These are phyloP conservation scores for Vimba vimba DNA, from an alignment of 2,113 vertebrate species.

Conservation along the genomic window DNA sequence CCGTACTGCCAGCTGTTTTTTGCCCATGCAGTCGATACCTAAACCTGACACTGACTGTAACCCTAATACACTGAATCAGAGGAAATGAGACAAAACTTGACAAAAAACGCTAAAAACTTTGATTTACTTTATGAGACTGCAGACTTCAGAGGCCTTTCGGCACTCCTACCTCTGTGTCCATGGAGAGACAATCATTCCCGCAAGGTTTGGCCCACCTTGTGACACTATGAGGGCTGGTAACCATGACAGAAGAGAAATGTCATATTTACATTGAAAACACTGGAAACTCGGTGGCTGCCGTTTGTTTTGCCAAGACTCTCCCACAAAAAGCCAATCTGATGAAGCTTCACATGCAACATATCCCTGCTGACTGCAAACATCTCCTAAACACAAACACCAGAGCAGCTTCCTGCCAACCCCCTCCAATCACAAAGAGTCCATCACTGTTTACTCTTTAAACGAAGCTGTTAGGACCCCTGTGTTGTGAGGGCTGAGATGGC, in stretches of 20 bases:
- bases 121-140: background rate
- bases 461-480: constrained; percentile 29
- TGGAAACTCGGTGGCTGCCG: constrained; percentile 40
- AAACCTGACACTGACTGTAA: background rate
- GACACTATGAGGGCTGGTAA: constrained; percentile 35
- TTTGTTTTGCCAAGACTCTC: constrained; percentile 58
- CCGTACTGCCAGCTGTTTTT: constrained; percentile 74
- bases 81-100: background rate
- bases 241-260: constrained; percentile 43
- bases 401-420: constrained; percentile 42
- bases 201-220: constrained; percentile 34
- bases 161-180: background rate
- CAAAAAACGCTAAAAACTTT: background rate
- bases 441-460: constrained; percentile 55
- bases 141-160: background rate
- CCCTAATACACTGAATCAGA: background rate
- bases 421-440: constrained; percentile 37
- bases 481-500: constrained; percentile 29
- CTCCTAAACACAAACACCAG: constrained; percentile 28
- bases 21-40: background rate
- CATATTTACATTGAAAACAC: constrained; percentile 76
- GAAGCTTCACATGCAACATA: constrained; percentile 65
- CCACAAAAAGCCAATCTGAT: constrained; percentile 68
- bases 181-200: constrained; percentile 11
- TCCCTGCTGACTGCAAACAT: constrained; percentile 34